Base-by-base conservation (phyloP, 2,113 vertebrate species). In the Trematocara nigrifrons region DNA sequence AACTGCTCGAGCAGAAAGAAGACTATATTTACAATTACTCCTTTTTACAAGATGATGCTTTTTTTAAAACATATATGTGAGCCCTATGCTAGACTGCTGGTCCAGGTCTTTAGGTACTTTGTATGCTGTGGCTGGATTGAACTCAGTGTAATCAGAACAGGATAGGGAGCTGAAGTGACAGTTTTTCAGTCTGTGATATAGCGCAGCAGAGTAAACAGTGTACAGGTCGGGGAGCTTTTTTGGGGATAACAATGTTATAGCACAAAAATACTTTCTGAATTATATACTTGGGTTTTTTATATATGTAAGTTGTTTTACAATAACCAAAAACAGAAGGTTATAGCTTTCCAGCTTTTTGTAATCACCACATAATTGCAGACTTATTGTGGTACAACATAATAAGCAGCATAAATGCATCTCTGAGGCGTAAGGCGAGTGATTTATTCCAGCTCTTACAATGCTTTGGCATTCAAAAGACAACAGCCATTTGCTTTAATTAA, bases 401-500 rank as follows among this genome's bases (percentile, higher is more conserved):
- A n/a, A 45, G 40, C 13, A 9, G 38, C 12, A 35, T 38, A 57
- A 89, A 69, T 7, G 10, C 15, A 29, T 79, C 20, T 56, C 81
- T 40, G 49, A 81, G 47, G 81, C 74, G 2, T 10, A 8, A 31
- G 54, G 52, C 3, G 15, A 33, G 78, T 78, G 29, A 88, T 90
- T 86, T 49, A 82, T 83, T 57, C 49, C 49, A 10, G 22, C 74
- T 84, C 69, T 31, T 79, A 54, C 1, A 26, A 38, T 29, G 81
- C 45, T 33, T 86, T 59, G 66, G 81, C 77, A 76, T 87, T 83
- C 15, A 45, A 33, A 87, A 81, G 74, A 80, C 71, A 74, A 47
- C 53, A 85, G 85, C 80, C 64, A 82, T 82, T 69, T 66, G 42
- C 42, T 10, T 59, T 92, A 91, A 89, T 89, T 86, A 87, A 77